A percentile compares a stretch with the other conserved stretches of the same genome.
These are phyloP conservation scores for Rhagoletis pomonella DNA, from an alignment of 1,140 invertebrate species.

Conservation along the genomic window DNA sequence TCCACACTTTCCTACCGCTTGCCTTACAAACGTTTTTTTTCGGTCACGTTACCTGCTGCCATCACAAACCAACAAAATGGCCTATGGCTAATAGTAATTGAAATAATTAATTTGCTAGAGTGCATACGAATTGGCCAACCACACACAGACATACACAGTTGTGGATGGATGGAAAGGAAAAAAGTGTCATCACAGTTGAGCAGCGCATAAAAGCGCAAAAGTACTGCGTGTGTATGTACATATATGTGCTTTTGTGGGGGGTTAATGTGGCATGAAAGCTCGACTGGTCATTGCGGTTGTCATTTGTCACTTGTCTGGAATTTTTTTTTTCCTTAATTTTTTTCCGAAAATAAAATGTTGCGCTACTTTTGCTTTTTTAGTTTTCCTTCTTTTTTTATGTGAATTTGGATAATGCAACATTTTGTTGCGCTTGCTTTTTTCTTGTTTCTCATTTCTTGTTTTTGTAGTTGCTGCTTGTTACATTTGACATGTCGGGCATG, in stretches of 20 bases:
- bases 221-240: not conserved
- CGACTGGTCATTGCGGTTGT: conserved; percentile 24
- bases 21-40: not conserved
- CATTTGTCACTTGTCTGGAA: conserved; percentile 31
- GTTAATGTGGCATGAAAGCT: conserved; percentile 47
- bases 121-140: conserved; percentile 13
- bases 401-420: not conserved
- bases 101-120: conserved; percentile 42
- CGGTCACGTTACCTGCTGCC: not conserved
- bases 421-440: not conserved
- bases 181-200: not conserved
- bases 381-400: too few species aligned
- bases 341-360: too few species aligned
- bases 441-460: not conserved
- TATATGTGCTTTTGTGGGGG: too few species aligned
- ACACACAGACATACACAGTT: not conserved
- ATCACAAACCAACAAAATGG: not conserved
- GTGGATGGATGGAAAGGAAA: too few species aligned
- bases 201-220: not conserved
- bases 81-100: conserved; percentile 35
- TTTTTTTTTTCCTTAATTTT: not conserved
- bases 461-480: not conserved
- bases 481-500: conserved; percentile 25
- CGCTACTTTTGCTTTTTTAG: too few species aligned
- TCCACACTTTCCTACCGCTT: not conserved